Evolutionary conservation across 2,888 invertebrate species (phyloP), one percentile per base, ranked within the genome.

Genomic region (Cyrtodaria siliqua): DNA sequence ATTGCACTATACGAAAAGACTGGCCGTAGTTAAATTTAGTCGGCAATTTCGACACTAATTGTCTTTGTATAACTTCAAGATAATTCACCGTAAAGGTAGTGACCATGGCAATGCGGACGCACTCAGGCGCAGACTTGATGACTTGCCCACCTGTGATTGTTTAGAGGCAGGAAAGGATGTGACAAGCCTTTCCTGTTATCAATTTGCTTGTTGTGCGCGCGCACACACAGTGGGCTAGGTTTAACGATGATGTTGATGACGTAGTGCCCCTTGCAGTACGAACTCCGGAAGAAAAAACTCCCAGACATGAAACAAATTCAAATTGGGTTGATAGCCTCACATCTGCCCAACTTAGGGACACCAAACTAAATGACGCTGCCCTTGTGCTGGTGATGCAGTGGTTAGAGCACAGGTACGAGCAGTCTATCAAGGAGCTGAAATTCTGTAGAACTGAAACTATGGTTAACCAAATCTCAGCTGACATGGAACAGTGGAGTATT

Each of bases 201-300:
- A 40, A 4, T 33, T 6, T 29, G 14, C 56, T 8, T 56, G 29
- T 56, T 56, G 56, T 56, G 3, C 9, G 29, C 27, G 33, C 16
- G 38, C 56, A 12, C 38, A 56, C 18, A 56, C 27, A 56, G 8
- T 56, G 56, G 49, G 18, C 50, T 50, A 27, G 27, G 26, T 52
- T 63, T 26, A 40, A 27, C 23, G 40, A 63, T 6, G 53, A 63
- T 26, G 53, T 63, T 2, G 53, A 63, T 53, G 53, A 63, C 40
- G 53, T 53, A 18, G 53, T 63, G 3, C 52, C 63, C 26, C 16
- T 53, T 16, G 44, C n/a, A 16, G 44, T 6, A 20, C 16, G n/a
- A 33, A 33, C 33, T 33, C 33, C 12, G 4, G 33, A 33, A 8
- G 6, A 33, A 8, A 33, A 8, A 8, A 4, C 33, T 33, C 33